These are phyloP conservation scores for Corvus cornix DNA, from an alignment of 2,113 vertebrate species.

Conservation along the genomic window DNA sequence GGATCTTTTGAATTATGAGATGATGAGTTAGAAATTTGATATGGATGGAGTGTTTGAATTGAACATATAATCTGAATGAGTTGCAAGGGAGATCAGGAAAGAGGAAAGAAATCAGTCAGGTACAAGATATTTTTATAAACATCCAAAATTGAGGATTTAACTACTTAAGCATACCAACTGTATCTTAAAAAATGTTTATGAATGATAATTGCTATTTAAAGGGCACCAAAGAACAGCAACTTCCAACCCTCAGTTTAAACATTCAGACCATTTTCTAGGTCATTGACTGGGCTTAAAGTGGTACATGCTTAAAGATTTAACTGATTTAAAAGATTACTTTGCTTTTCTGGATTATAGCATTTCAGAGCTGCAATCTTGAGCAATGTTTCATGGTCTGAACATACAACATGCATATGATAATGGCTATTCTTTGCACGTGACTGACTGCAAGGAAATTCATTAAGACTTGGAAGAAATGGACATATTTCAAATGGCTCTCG, in stretches of 20 bases:
- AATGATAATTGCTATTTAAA: background rate
- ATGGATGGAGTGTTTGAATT: background rate
- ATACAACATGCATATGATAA: background rate
- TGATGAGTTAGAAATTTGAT: background rate
- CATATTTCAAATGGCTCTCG: background rate
- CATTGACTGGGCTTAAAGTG: conserved; percentile 51
- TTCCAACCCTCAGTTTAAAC: conserved; percentile 22
- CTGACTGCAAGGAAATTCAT: background rate
- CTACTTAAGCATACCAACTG: background rate
- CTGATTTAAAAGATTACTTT: conserved; percentile 60
- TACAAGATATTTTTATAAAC: background rate
- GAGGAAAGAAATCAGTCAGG: background rate
- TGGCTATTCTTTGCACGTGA: background rate
- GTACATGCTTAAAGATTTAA: conserved; percentile 60
- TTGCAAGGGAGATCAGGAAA: background rate
- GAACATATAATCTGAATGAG: background rate
- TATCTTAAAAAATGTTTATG: background rate
- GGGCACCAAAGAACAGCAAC: background rate
- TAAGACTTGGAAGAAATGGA: background rate
- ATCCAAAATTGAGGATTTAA: background rate
- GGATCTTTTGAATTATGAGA: background rate
- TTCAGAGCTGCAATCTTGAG: conserved; percentile 30
- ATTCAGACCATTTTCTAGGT: conserved; percentile 55
- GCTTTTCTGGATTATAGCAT: conserved; percentile 46
- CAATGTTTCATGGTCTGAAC: background rate